These are phyloP conservation scores for Acipenser transmontanus DNA, from an alignment of 2,797 vertebrate species.

Conservation along the genomic window DNA sequence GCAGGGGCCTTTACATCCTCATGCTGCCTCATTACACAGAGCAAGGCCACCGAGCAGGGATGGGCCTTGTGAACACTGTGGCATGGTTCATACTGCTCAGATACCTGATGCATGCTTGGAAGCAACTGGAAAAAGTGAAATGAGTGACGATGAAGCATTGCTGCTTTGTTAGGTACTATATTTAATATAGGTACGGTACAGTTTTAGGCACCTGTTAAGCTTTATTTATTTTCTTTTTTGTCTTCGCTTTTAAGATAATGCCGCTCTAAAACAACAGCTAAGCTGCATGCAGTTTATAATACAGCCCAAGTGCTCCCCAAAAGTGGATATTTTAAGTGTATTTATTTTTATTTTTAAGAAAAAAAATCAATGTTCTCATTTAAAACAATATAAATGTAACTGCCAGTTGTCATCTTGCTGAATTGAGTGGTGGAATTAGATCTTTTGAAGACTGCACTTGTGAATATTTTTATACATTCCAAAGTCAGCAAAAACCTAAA, in stretches of 20 bases:
- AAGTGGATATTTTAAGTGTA: neutral
- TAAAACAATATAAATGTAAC: neutral
- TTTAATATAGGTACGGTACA: conserved; percentile 6
- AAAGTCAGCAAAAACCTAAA: neutral
- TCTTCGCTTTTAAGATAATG: neutral
- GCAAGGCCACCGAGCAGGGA: conserved; percentile 59
- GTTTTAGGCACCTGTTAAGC: conserved; percentile 14
- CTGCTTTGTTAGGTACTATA: conserved; percentile 79
- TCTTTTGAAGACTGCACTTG: conserved; percentile 1
- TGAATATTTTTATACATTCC: neutral
- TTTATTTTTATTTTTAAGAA: neutral
- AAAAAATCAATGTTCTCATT: neutral
- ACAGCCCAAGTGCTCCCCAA: conserved; percentile 22
- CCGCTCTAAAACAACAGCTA: conserved; percentile 2
- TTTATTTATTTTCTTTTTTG: conserved; percentile 1
- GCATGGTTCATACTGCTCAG: conserved; percentile 90
- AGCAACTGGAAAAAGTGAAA: conserved; percentile 71
- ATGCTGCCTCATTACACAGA: conserved; percentile 42
- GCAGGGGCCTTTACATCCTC: conserved; percentile 50
- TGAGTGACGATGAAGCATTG: conserved; percentile 90
- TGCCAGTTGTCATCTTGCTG: neutral
- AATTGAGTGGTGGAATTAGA: conserved; percentile 6
- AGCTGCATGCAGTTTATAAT: conserved; percentile 13
- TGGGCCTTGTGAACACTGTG: conserved; percentile 86
- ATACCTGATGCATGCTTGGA: conserved; percentile 83